Conservation (phyloP, 2,888 invertebrate genomes). For the Endomychus coccineus region DNA sequence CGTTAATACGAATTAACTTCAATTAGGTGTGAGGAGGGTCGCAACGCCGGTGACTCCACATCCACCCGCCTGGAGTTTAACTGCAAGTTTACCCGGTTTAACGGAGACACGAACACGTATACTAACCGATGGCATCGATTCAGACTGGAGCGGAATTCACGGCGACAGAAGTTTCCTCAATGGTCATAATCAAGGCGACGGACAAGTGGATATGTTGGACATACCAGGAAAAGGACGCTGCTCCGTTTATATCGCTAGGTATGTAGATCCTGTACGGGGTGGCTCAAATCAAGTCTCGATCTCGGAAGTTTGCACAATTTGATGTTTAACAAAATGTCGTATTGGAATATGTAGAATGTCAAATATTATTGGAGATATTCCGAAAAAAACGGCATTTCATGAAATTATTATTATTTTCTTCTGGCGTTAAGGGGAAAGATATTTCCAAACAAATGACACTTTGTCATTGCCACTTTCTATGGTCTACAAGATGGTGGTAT, state of each 20-base stretch:
- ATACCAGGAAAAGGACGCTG: constrained; percentile 91
- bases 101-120: constrained; percentile 33
- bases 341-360: no score
- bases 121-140: constrained; percentile 41
- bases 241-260: constrained; percentile 84
- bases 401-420: no score
- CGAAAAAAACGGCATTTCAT: no score
- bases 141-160: constrained; percentile 38
- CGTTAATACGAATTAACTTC: neutral
- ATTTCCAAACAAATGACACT: no score
- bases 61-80: constrained; percentile 35
- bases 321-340: no score
- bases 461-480: no score
- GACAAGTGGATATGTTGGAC: constrained; percentile 84
- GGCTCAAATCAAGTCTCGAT: no score
- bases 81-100: constrained; percentile 26
- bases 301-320: no score
- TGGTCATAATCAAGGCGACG: constrained; percentile 46
- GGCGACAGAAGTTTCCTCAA: constrained; percentile 38
- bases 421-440: no score
- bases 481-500: no score
- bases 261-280: constrained; percentile 46
- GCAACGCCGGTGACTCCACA: constrained; percentile 43
- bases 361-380: no score
- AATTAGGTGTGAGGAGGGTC: constrained; percentile 34